Evolutionary conservation across 2,888 invertebrate species (phyloP), one percentile per base, ranked within the genome.

Genomic region (Octonoba sinensis): DNA sequence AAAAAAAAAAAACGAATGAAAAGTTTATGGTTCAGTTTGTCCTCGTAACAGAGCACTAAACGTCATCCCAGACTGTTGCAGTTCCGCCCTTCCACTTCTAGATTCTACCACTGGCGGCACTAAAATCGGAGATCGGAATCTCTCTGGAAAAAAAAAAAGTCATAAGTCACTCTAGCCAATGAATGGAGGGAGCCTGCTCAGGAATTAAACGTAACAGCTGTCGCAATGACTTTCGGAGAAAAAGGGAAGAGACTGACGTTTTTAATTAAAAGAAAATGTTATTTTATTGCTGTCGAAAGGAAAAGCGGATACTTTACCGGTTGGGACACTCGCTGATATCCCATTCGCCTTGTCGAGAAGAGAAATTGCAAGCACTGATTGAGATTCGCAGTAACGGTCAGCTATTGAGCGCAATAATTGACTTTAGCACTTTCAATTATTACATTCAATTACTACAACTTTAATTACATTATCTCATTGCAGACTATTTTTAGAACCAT

Each of bases 71-170:
- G 72, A 79, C 78, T 79, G 79, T 73, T 69, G 73, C 79, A 57
- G 49, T 57, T 62, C 76, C 62, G 44, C 54, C 60, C 76, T 49
- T 12, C 64, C 65, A 77, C 70, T 77, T 69, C 57, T 60, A 54
- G 62, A 20, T 44, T 60, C 62, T 65, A 77, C 62, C 76, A 64
- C 70, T 69, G 62, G 70, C 56, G 51, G 73, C 60, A 72, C 66
- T 79, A 79, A 79, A 79, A 81, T 62, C 79, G 60, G 54, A 81
- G 79, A 81, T 81, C 74, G 73, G 79, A 73, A 81, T 81, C 79
- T 81, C 72, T 67, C 65, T 64, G 27, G 49, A 59, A 67, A 60
- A 62, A 62, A 62, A 62, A 46, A 73, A 81, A 69, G 73, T 73
- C 79, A 81, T 81, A 81, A 81, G 79, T 81, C 79, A 81, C 79